Evolutionary conservation across 2,797 vertebrate genomes (phyloP), one percentile per base, ranked within the genome.

Genomic region (Micropoecilia bifurca): DNA sequence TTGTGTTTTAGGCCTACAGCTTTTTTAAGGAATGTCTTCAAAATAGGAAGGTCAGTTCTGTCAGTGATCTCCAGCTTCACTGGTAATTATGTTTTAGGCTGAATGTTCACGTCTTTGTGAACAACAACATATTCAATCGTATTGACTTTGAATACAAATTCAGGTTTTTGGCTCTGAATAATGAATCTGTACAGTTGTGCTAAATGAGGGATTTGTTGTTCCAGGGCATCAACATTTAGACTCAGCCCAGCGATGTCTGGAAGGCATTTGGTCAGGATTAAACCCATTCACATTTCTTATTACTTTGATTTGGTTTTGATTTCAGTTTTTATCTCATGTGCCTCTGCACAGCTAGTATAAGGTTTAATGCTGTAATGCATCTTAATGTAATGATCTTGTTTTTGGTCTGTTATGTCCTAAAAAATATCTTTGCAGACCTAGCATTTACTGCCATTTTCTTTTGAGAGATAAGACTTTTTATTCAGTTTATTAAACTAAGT

Each of bases 41-140:
- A 20, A 83, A 83, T 84, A 81, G 86, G 75, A 90, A 90, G 90
- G 2, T 39, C 16, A n/a, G 63, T 68, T 68, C 20, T 41, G 36
- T 68, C 20, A 41, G 36, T 41, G 20, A 63, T 63, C 61, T 63
- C 30, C 28, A 63, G 33, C 61, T 68, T 41, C 18, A 10, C 16
- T 41, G 36, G 30, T 63, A 9, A 28, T 33, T 20, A 63, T 68
- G 6, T 68, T 25, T 41, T 8, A 68, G 63, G 63, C 63, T 41
- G 36, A 22, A 68, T 68, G 63, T 18, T 8, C 3, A 25, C 41
- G 20, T 41, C 63, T 68, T 36, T 13, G 20, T 25, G 36, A 41
- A 22, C 53, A 45, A 50, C 20, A 63, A 8, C 30, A 61, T 20
- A 3, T 20, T 33, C 30, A 36, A 36, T 63, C 18, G 3, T 36